Conservation (phyloP, 2,113 vertebrate species). For the Phasianus colchicus region DNA sequence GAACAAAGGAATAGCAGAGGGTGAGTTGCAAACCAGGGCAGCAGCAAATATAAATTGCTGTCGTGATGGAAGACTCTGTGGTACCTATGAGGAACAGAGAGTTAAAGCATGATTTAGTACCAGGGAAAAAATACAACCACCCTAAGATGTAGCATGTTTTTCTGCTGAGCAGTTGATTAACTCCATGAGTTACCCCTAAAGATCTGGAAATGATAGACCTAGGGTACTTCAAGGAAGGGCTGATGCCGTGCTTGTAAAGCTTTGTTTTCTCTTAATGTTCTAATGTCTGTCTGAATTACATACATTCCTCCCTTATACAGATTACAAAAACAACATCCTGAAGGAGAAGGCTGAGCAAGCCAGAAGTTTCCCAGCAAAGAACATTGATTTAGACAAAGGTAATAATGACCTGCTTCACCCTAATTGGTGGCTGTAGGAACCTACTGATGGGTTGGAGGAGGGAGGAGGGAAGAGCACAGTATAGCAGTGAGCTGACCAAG, state of each 20-base stretch:
- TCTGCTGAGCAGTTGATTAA: neutral
- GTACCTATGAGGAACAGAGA: neutral
- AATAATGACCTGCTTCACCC: constrained; percentile 31
- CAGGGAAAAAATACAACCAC: neutral
- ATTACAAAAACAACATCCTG: constrained; percentile 96
- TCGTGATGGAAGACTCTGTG: neutral
- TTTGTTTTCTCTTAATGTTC: neutral
- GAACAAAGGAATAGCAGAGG: neutral
- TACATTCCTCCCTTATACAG: constrained; percentile 69
- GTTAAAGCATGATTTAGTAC: neutral
- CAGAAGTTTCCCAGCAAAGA: constrained; percentile 82
- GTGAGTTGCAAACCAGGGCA: neutral
- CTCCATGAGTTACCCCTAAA: neutral
- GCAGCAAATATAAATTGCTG: neutral
- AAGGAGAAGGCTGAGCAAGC: constrained; percentile 86
- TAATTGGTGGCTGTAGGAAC: constrained; percentile 27
- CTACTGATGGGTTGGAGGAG: neutral
- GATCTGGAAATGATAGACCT: neutral
- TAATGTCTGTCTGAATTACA: neutral
- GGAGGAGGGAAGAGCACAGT: neutral
- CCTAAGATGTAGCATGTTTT: neutral
- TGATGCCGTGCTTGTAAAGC: neutral
- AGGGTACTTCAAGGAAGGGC: neutral
- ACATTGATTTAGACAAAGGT: constrained; percentile 93
- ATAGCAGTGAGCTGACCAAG: constrained; percentile 9